Evolutionary conservation across 2,888 invertebrate species (phyloP).

Genomic region (Scrobipalpa atriplicella): DNA sequence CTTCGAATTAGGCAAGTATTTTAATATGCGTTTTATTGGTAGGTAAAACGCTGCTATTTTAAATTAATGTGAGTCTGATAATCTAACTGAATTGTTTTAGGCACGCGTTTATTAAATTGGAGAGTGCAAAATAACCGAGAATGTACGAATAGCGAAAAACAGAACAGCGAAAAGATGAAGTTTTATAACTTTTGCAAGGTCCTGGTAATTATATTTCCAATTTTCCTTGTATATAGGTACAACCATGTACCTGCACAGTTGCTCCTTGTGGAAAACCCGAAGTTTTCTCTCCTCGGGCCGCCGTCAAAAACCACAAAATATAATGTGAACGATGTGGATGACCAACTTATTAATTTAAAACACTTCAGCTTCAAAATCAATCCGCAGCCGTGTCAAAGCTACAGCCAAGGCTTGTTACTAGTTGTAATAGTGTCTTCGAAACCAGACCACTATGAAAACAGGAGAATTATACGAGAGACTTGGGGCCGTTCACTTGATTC

Average conservation of each 20-base stretch:
- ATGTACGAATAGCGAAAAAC: too few relatives aligned
- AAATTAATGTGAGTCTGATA: background rate
- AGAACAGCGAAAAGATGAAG: conserved; percentile 21
- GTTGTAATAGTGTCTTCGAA: conserved; percentile 87
- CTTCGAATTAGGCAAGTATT: too few relatives aligned
- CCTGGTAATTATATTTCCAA: conserved; percentile 13
- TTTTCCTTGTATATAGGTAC: conserved; percentile 17
- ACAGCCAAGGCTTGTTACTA: conserved; percentile 73
- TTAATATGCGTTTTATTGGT: too few relatives aligned
- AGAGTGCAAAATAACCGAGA: background rate
- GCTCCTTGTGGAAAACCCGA: conserved; percentile 49
- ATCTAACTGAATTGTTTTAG: background rate
- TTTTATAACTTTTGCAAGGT: conserved; percentile 22
- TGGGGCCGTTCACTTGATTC: conserved; percentile 85
- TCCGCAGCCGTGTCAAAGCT: conserved; percentile 79
- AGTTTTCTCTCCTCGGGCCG: conserved; percentile 55
- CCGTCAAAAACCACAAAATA: conserved; percentile 49
- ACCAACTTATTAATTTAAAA: conserved; percentile 80
- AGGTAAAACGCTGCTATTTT: too few relatives aligned
- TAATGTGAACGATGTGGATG: conserved; percentile 49
- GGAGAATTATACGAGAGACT: conserved; percentile 87
- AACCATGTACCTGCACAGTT: conserved; percentile 14
- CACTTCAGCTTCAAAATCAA: conserved; percentile 85
- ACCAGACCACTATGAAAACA: conserved; percentile 84
- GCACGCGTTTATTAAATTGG: background rate